Evolutionary conservation across 2,113 vertebrate species (phyloP).

Genomic region (Hyaena hyaena): DNA sequence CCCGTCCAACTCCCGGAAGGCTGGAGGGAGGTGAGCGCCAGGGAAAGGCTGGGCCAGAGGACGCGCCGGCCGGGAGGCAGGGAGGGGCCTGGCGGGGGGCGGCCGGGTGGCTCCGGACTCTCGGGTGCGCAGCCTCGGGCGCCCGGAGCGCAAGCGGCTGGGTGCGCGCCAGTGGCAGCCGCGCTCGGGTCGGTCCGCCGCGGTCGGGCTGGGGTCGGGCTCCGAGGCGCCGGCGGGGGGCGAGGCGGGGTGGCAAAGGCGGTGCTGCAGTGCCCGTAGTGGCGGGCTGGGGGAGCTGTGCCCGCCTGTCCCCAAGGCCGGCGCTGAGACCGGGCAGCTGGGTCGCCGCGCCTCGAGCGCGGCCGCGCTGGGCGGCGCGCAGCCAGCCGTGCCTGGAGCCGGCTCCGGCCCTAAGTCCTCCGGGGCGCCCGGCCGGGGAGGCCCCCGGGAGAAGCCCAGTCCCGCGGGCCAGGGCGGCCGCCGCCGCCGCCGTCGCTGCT

Average conservation of each 20-base stretch:
- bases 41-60: conserved; percentile 58
- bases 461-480: conserved; percentile 56
- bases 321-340: conserved; percentile 53
- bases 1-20: conserved; percentile 74
- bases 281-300: conserved; percentile 79
- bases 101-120: background rate
- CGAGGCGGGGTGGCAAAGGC: conserved; percentile 21
- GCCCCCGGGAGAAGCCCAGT: conserved; percentile 58
- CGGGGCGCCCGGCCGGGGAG: background rate
- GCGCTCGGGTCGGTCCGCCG: background rate
- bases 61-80: conserved; percentile 44
- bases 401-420: background rate
- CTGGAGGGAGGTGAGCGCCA: conserved; percentile 73
- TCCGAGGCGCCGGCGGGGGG: conserved; percentile 19
- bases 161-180: background rate
- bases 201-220: background rate
- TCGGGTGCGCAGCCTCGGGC: background rate
- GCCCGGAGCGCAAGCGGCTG: background rate
- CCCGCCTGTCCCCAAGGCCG: conserved; percentile 70
- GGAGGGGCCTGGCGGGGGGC: conserved; percentile 57
- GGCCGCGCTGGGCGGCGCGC: conserved; percentile 36
- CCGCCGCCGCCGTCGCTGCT: conserved; percentile 10
- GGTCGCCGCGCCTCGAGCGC: conserved; percentile 52
- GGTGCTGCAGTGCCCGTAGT: conserved; percentile 76
- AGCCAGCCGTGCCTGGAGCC: conserved; percentile 40